phyloP scores from a whole-genome alignment of 1,140 invertebrate genomes.

The Drosophila erecta region DNA sequence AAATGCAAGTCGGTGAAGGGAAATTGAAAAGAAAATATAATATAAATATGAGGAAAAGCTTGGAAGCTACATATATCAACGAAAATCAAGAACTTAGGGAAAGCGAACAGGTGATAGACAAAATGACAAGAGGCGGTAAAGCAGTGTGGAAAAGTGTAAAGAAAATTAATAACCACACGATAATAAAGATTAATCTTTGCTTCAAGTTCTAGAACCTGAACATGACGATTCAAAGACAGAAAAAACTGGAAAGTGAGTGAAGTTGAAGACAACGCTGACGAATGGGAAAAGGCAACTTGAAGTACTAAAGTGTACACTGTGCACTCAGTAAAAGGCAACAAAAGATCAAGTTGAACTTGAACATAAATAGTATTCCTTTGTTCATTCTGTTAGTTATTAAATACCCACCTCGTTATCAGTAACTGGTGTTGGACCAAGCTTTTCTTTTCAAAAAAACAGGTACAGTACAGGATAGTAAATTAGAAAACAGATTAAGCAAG shows the following conservation, averaged over 20 bases:
- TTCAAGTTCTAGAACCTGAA: conserved; percentile 20
- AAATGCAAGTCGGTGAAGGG: conserved; percentile 36
- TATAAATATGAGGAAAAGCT: conserved; percentile 13
- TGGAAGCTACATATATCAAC: neutral
- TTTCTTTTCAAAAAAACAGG: too few species aligned
- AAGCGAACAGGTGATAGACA: conserved; percentile 8
- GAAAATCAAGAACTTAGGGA: conserved; percentile 31
- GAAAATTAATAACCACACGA: conserved; percentile 41
- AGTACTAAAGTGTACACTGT: too few species aligned
- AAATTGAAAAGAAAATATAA: neutral
- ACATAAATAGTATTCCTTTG: too few species aligned
- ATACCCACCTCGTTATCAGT: too few species aligned
- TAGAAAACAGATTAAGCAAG: neutral
- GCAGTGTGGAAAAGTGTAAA: conserved; percentile 39
- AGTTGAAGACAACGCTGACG: conserved; percentile 15
- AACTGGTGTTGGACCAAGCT: too few species aligned
- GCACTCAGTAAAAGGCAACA: neutral
- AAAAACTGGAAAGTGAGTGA: conserved; percentile 30
- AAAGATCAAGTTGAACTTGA: neutral
- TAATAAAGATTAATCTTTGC: conserved; percentile 40
- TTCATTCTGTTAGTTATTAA: too few species aligned
- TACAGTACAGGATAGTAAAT: neutral
- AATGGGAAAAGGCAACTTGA: neutral
- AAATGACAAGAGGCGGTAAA: neutral
- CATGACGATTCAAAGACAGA: conserved; percentile 13